phyloP scores from a whole-genome alignment of 2,113 vertebrate species.

The Pseudopodoces humilis region DNA sequence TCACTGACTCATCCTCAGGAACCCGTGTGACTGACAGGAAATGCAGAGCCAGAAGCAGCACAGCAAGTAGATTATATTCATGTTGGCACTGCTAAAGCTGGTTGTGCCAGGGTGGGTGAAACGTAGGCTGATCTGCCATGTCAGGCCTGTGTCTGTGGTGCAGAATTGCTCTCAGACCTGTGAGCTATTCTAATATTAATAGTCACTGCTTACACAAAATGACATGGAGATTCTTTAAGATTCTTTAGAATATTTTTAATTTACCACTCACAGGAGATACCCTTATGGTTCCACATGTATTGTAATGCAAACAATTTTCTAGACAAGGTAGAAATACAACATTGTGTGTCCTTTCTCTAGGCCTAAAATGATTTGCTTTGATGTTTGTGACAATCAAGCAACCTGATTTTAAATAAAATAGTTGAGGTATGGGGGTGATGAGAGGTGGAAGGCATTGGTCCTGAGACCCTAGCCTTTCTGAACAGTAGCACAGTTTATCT shows the following conservation, averaged over 20 bases:
- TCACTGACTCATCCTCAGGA: slow-evolving; percentile 17
- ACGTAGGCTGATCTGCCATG: not conserved
- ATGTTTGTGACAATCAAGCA: not conserved
- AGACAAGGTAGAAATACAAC: not conserved
- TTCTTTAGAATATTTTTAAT: not conserved
- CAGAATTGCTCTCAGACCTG: not conserved
- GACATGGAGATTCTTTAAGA: not conserved
- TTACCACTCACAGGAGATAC: not conserved
- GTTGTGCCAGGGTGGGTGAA: not conserved
- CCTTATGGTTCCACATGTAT: not conserved
- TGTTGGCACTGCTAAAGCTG: not conserved
- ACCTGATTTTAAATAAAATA: not conserved
- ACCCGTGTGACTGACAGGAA: not conserved
- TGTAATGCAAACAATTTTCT: not conserved
- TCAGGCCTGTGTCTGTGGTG: not conserved
- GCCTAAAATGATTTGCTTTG: not conserved
- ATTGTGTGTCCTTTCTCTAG: not conserved
- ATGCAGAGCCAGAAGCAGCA: not conserved
- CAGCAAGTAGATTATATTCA: not conserved
- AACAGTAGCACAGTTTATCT: not conserved
- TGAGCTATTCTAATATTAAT: not conserved
- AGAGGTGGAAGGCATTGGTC: not conserved
- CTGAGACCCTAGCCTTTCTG: not conserved
- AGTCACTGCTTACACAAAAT: not conserved
- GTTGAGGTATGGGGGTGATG: not conserved